phyloP scores from a whole-genome alignment of 2,113 vertebrate genomes.

The Centropristis striata region DNA sequence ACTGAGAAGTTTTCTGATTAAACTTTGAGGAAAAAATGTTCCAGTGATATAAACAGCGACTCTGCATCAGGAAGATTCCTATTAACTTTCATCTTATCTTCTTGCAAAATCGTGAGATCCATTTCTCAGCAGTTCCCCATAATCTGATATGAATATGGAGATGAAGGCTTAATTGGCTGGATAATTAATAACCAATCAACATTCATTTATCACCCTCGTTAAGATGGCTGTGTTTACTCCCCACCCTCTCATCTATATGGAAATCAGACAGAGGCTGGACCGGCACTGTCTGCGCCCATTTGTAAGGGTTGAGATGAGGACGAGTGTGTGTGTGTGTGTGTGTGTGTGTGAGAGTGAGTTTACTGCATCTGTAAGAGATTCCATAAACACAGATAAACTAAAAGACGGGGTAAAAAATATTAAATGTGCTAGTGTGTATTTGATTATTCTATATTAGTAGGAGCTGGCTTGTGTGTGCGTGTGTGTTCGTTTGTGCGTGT shows the following conservation, averaged over 20 bases:
- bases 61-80: neutral
- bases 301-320: slow-evolving; percentile 1
- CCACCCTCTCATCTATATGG: slow-evolving; percentile 69
- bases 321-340: slow-evolving; percentile 14
- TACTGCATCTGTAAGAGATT: no score
- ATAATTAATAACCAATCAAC: slow-evolving; percentile 78
- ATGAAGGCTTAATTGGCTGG: slow-evolving; percentile 59
- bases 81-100: slow-evolving; percentile 33
- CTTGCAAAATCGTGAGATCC: slow-evolving; percentile 10
- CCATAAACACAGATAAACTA: no score
- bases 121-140: slow-evolving; percentile 21
- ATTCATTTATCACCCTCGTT: slow-evolving; percentile 56
- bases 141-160: slow-evolving; percentile 67
- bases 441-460: no score
- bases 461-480: no score
- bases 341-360: neutral
- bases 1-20: no score
- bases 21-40: no score
- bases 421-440: neutral
- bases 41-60: neutral
- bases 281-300: slow-evolving; percentile 9
- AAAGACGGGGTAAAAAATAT: no score
- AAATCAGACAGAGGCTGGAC: slow-evolving; percentile 57
- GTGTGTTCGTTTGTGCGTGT: neutral
- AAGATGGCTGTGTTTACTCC: slow-evolving; percentile 58